Evolutionary conservation across 2,888 invertebrate species (phyloP), one percentile per base, ranked within the genome.

Genomic region (Crioceris asparagi): DNA sequence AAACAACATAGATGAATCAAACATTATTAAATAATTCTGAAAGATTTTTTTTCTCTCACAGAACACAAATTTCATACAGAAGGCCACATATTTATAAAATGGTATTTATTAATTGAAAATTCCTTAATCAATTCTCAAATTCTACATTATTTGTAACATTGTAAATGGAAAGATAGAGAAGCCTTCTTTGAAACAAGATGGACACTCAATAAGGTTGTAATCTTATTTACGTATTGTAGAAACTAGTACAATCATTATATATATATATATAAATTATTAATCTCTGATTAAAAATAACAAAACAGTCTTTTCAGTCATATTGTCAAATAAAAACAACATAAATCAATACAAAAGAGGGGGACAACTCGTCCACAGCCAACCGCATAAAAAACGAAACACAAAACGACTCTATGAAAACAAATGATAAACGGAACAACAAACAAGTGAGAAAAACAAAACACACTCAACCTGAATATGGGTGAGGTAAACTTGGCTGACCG

Each of bases 251-350:
- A 27, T 27, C 15, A 27, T 12, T 27, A n/a, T n/a, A n/a, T n/a
- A n/a, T n/a, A n/a, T n/a, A n/a, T n/a, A n/a, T 45, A 42, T 36
- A 40, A 41, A 44, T 40, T 32, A 42, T 43, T 36, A 38, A 45
- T 41, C 37, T 37, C 40, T 44, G 36, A 38, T 36, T 43, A 47
- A 45, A 43, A 45, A 40, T 39, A 44, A 42, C 41, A 44, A 43
- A 39, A 38, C 45, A 45, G 45, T 45, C 45, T 47, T 43, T 43
- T 42, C 19, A 37, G 35, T 41, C 26, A 32, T n/a, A n/a, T n/a
- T n/a, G n/a, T 43, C 35, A 41, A 38, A 38, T 43, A 39, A 46
- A 45, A 44, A 44, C 39, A 30, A 32, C 21, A 33, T 44, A 43
- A 39, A 38, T 35, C 15, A 26, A 30, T 14, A 15, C n/a, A n/a